Conservation (phyloP, 2,797 vertebrate genomes). For the Myotis myotis region DNA sequence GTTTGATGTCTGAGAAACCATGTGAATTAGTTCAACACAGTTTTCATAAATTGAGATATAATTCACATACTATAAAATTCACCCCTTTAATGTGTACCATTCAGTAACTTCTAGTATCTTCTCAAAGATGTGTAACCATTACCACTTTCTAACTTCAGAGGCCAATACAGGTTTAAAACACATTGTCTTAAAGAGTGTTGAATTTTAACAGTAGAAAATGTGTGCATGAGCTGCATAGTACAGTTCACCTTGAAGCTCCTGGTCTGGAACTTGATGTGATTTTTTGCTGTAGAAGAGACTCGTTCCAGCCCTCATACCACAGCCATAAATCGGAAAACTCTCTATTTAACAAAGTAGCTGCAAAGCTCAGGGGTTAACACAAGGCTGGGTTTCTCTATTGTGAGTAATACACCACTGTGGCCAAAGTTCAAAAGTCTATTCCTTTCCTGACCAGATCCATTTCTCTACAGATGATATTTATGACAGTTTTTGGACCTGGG, state of each 20-base stretch:
- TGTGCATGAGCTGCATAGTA: background rate
- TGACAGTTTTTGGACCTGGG: conserved; percentile 57
- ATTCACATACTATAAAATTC: conserved; percentile 11
- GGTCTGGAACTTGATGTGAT: background rate
- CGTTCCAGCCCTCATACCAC: background rate
- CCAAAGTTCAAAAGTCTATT: background rate
- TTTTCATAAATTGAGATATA: conserved; percentile 36
- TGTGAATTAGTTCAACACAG: conserved; percentile 47
- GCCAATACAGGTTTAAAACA: background rate
- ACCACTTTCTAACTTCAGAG: background rate
- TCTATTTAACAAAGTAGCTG: background rate
- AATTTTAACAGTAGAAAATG: background rate
- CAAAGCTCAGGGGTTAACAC: background rate
- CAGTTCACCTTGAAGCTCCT: background rate
- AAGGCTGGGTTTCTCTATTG: background rate
- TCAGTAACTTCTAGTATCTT: conserved; percentile 11
- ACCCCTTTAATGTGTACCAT: background rate
- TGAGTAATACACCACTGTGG: background rate
- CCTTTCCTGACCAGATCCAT: background rate
- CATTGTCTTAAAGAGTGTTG: background rate
- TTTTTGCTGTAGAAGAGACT: background rate
- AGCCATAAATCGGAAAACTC: conserved; percentile 49
- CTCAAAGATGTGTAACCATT: background rate
- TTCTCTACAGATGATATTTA: background rate
- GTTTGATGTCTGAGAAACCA: conserved; percentile 56